These are phyloP conservation scores for Carposina sasakii DNA, from an alignment of 1,140 invertebrate genomes.

Conservation along the genomic window DNA sequence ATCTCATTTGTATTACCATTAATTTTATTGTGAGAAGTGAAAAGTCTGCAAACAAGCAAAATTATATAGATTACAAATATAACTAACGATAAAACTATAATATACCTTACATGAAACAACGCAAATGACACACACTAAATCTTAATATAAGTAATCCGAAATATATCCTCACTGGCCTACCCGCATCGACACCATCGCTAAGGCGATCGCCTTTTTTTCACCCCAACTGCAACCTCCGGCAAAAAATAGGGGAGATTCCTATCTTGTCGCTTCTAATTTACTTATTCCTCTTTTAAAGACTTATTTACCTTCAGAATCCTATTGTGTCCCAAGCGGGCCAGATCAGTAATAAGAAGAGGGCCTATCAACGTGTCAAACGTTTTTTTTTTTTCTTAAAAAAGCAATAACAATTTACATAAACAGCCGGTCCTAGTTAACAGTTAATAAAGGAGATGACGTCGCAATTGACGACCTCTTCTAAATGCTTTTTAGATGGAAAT, in stretches of 20 bases:
- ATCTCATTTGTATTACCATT: too few species aligned
- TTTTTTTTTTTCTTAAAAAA: conserved; percentile 66
- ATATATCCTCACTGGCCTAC: conserved; percentile 32
- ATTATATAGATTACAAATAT: too few species aligned
- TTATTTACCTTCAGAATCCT: conserved; percentile 76
- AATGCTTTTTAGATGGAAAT: conserved; percentile 66
- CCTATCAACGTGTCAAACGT: conserved; percentile 66
- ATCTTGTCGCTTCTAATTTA: conserved; percentile 79
- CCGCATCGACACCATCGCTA: conserved; percentile 37
- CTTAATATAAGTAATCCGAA: too few species aligned
- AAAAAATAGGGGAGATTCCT: conserved; percentile 77
- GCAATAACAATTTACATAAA: conserved; percentile 73
- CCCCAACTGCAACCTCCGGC: conserved; percentile 59
- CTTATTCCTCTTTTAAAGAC: conserved; percentile 78
- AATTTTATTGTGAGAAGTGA: too few species aligned
- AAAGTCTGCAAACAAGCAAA: too few species aligned
- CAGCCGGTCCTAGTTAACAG: conserved; percentile 68
- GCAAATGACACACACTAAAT: too few species aligned
- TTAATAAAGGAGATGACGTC: conserved; percentile 69
- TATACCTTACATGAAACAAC: too few species aligned
- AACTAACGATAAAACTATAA: too few species aligned
- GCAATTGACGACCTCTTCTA: conserved; percentile 62
- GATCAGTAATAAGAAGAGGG: conserved; percentile 54
- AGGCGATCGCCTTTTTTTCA: conserved; percentile 69
- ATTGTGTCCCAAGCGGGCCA: conserved; percentile 61